Base-by-base conservation (phyloP, 2,888 invertebrate genomes). In the Ochlodes sylvanus region DNA sequence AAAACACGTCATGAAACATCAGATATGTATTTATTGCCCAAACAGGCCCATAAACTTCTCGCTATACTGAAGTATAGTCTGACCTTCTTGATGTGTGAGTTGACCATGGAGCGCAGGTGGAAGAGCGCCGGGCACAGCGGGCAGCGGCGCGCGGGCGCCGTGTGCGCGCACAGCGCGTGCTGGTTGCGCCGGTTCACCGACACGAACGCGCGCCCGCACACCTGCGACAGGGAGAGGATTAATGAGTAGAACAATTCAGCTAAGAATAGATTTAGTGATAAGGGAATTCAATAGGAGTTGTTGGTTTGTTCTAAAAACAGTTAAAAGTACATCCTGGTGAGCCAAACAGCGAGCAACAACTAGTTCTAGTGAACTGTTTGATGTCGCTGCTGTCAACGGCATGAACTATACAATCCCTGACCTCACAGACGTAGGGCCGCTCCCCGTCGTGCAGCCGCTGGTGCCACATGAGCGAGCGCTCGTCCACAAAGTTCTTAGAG, bases 101-200 rank as follows among this genome's bases (percentile, higher is more conserved):
- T 92, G 86, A 92, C 90, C 90, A 92, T 90, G 17, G 92, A 92
- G 14, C 87, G 76, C 19, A 92, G 85, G 27, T 93, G 92, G 85
- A 93, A 93, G 7, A 91, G 87, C 67, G 92, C 89, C 17, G 92
- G 92, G 63, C 92, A 93, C 4, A 93, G 87, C 75, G 92, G 92
- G 61, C 92, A 93, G 71, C 90, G 89, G 0, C 87, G 83, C 61
- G 88, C 67, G 56, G 92, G 92, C 54, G 82, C 86, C 0, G 90
- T 81, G 82, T 92, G 92, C 1, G 92, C 86, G 69, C 89, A 89
- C 72, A 84, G 44, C 3, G 83, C 78, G 86, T 93, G 92, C 81
- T 91, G 90, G 81, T 90, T 89, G 75, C 92, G 88, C 0, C 92
- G 87, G 81, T 88, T 88, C 69, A 79, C 69, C 1, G 91, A 86